Conservation (phyloP, 2,888 invertebrate species). For the Loripinus fragilis region DNA sequence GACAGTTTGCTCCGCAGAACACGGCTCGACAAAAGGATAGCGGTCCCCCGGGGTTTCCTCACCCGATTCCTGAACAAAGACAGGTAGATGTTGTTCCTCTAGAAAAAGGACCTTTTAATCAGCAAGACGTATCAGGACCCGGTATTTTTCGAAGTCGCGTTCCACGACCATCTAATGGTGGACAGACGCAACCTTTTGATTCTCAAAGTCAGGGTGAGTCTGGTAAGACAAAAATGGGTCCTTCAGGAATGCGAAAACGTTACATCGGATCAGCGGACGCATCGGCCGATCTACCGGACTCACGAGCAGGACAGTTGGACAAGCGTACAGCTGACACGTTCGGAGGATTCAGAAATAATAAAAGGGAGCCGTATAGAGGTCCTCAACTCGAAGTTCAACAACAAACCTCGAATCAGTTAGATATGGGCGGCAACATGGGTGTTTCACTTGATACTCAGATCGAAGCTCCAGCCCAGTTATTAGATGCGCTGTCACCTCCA, state of each 20-base stretch:
- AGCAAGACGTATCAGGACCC: neutral
- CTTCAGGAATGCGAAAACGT: neutral
- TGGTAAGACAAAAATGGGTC: neutral
- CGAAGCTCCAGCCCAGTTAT: neutral
- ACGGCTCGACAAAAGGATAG: neutral
- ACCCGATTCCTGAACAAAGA: neutral
- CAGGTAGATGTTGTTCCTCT: constrained; percentile 4
- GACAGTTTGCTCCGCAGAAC: neutral
- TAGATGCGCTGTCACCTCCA: neutral
- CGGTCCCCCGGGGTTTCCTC: neutral
- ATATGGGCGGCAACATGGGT: neutral
- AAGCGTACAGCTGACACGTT: neutral
- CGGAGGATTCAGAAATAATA: neutral
- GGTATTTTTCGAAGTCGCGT: neutral
- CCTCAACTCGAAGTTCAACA: neutral
- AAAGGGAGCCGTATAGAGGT: neutral
- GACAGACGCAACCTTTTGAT: neutral
- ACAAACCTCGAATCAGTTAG: neutral
- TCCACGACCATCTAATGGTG: neutral
- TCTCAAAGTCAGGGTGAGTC: neutral
- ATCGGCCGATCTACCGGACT: neutral
- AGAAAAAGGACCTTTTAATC: neutral
- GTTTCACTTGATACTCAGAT: neutral
- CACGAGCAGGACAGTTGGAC: neutral
- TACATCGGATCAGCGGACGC: neutral